phyloP scores from a whole-genome alignment of 2,797 vertebrate genomes.

The Leptodactylus fallax region DNA sequence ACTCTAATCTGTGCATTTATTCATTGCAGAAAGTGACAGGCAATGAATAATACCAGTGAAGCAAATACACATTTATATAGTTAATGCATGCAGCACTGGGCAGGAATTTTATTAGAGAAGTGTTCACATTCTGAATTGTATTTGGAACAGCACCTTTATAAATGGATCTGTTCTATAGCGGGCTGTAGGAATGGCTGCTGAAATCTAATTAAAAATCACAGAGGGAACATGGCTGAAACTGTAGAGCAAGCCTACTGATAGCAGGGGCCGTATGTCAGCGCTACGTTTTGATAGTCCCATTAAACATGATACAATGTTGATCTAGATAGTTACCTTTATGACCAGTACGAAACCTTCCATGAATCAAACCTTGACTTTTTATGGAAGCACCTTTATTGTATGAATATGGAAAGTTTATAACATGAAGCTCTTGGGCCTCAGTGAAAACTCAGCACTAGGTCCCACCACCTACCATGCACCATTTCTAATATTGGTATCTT shows the following conservation, averaged over 20 bases:
- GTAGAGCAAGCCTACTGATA: background rate
- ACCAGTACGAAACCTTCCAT: background rate
- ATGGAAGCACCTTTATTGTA: background rate
- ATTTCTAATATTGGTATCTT: too few relatives aligned
- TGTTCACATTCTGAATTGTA: conserved; percentile 22
- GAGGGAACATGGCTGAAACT: background rate
- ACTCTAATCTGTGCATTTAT: conserved; percentile 38
- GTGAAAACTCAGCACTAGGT: background rate
- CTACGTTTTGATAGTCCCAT: background rate
- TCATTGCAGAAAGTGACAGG: conserved; percentile 45
- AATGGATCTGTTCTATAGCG: background rate
- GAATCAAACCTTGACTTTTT: background rate
- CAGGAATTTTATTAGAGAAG: conserved; percentile 44
- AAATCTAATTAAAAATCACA: conserved; percentile 5
- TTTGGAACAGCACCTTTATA: conserved; percentile 8
- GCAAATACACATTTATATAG: conserved; percentile 51
- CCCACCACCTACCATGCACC: too few relatives aligned
- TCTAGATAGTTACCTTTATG: background rate
- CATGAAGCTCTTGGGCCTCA: background rate
- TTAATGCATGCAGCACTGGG: conserved; percentile 35
- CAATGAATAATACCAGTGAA: conserved; percentile 49
- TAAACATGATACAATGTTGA: background rate
- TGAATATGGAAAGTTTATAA: background rate
- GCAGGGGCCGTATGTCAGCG: background rate
- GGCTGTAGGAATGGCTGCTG: background rate